These are phyloP conservation scores for Vulpes ferrilata DNA, from an alignment of 2,113 vertebrate genomes.

Conservation along the genomic window DNA sequence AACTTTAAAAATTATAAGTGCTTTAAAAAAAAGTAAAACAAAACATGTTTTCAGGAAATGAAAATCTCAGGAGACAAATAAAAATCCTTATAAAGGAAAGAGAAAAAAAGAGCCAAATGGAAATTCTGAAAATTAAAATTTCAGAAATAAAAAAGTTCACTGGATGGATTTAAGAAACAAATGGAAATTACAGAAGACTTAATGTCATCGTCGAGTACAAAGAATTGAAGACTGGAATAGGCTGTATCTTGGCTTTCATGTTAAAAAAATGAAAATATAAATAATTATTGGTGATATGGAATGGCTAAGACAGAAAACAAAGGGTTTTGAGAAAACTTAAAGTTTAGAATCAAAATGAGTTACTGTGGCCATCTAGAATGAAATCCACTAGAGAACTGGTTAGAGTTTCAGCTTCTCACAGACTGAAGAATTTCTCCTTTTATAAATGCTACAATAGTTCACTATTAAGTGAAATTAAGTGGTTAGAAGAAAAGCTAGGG, in stretches of 20 bases:
- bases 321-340: not conserved
- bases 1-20: no score
- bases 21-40: no score
- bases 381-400: not conserved
- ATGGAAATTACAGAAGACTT: not conserved
- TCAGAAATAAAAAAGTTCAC: no score
- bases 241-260: not conserved
- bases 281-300: not conserved
- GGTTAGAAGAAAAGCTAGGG: not conserved
- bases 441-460: constrained; percentile 40
- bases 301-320: not conserved
- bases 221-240: constrained; percentile 44
- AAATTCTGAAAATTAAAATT: no score
- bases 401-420: constrained; percentile 63
- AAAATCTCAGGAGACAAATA: no score
- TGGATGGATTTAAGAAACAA: no score
- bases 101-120: no score
- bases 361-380: not conserved
- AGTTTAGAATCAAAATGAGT: constrained; percentile 9
- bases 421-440: constrained; percentile 48
- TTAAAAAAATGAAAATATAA: not conserved
- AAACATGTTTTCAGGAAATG: no score
- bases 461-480: not conserved
- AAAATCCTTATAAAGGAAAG: no score
- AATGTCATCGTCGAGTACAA: not conserved